A percentile compares a stretch with the other conserved stretches of the same genome.
Conservation (phyloP, 2,797 vertebrate genomes). For the Bufotes viridis region DNA sequence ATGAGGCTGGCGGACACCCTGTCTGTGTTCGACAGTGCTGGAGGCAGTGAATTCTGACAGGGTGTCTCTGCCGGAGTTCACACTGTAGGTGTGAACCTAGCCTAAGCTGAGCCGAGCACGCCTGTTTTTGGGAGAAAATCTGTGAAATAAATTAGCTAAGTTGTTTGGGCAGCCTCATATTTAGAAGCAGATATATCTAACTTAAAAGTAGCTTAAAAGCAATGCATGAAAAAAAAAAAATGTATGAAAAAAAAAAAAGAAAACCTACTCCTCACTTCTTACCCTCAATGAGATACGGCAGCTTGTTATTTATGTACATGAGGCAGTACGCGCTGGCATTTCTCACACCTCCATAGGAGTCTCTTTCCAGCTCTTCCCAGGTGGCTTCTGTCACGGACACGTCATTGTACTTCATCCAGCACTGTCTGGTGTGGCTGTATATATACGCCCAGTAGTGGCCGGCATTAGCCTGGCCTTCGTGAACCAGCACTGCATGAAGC, state of each 20-base stretch:
- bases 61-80: too few relatives aligned
- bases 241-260: background rate
- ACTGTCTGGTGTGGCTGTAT: conserved; percentile 80
- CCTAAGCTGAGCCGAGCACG: too few relatives aligned
- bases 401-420: conserved; percentile 97
- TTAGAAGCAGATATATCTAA: too few relatives aligned
- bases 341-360: conserved; percentile 92
- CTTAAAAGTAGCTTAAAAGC: too few relatives aligned
- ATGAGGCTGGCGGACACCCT: too few relatives aligned
- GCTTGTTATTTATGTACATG: conserved; percentile 89
- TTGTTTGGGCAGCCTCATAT: too few relatives aligned
- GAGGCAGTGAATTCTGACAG: too few relatives aligned
- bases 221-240: background rate
- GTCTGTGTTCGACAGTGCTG: too few relatives aligned
- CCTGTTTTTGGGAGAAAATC: too few relatives aligned
- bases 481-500: conserved; percentile 93
- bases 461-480: conserved; percentile 94
- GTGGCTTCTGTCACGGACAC: conserved; percentile 88
- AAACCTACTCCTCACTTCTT: conserved; percentile 24
- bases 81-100: too few relatives aligned
- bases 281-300: conserved; percentile 81
- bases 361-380: conserved; percentile 93
- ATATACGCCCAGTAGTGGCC: conserved; percentile 98
- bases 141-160: too few relatives aligned
- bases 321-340: conserved; percentile 97